Evolutionary conservation across 2,797 vertebrate species (phyloP).

Genomic region (Nannoperca obscura): DNA sequence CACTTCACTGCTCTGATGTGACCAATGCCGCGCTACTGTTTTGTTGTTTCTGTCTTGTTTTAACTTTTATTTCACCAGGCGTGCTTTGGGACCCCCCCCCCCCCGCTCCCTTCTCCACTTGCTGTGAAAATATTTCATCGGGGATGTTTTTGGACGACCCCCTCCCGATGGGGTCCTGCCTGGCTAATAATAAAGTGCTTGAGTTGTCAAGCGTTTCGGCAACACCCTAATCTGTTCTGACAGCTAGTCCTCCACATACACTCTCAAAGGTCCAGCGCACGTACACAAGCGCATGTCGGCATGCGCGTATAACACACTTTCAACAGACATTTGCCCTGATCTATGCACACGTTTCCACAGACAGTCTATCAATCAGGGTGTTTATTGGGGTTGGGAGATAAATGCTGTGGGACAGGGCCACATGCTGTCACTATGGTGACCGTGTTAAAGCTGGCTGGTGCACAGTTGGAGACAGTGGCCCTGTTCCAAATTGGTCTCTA

Average conservation of each 20-base stretch:
- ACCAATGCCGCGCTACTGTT: conserved; percentile 38
- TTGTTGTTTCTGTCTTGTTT: conserved; percentile 14
- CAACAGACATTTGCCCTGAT: conserved; percentile 47
- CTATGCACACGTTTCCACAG: conserved; percentile 47
- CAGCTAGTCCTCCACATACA: conserved; percentile 68
- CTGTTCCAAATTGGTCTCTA: conserved; percentile 63
- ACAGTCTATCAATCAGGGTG: conserved; percentile 78
- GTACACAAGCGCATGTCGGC: conserved; percentile 37
- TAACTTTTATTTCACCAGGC: conserved; percentile 56
- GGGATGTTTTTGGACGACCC: conserved; percentile 83
- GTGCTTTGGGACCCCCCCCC: conserved; percentile 72
- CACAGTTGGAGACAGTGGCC: conserved; percentile 68
- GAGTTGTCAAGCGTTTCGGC: conserved; percentile 86
- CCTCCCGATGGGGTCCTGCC: conserved; percentile 72
- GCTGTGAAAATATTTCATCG: conserved; percentile 81
- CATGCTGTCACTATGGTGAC: conserved; percentile 66
- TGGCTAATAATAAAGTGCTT: conserved; percentile 87
- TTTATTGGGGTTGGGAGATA: conserved; percentile 61
- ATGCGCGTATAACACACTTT: conserved; percentile 49
- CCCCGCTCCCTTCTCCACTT: conserved; percentile 76
- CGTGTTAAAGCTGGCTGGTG: conserved; percentile 68
- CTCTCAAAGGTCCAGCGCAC: conserved; percentile 43
- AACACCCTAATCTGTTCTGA: conserved; percentile 88
- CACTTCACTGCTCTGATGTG: conserved; percentile 49
- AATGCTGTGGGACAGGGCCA: conserved; percentile 50